A percentile compares a stretch with the other conserved stretches of the same genome.
phyloP scores from a whole-genome alignment of 1,140 invertebrate genomes.

The Drosophila sturtevanti region DNA sequence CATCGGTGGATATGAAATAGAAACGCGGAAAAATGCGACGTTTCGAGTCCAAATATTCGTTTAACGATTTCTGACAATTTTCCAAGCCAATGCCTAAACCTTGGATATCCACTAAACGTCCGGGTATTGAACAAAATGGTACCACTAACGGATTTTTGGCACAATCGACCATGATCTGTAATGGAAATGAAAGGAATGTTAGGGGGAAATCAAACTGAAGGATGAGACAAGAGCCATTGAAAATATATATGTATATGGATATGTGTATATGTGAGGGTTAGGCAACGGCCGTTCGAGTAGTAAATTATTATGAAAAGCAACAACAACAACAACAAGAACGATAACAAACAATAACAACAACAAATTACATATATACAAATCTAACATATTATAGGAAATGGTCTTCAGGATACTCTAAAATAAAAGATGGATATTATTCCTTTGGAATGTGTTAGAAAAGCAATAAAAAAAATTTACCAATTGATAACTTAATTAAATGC shows the following conservation, averaged over 20 bases:
- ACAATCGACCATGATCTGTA: conserved; percentile 91
- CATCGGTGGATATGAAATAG: conserved; percentile 96
- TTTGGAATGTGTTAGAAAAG: neutral
- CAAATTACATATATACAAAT: conserved; percentile 50
- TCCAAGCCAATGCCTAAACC: conserved; percentile 89
- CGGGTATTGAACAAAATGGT: conserved; percentile 88
- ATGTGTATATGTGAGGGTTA: no score
- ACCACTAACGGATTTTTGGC: conserved; percentile 90
- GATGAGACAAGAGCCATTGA: conserved; percentile 9
- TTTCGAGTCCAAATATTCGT: conserved; percentile 94
- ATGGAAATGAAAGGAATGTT: conserved; percentile 35
- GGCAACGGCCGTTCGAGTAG: conserved; percentile 53
- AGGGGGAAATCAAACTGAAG: conserved; percentile 24
- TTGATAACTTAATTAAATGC: no score
- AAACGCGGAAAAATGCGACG: conserved; percentile 93
- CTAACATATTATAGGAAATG: conserved; percentile 40
- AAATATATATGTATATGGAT: neutral
- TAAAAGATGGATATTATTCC: neutral
- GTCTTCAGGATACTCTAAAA: neutral
- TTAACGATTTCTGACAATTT: conserved; percentile 94
- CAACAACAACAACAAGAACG: conserved; percentile 61
- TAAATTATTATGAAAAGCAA: conserved; percentile 76
- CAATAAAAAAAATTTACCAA: neutral
- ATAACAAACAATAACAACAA: conserved; percentile 56
- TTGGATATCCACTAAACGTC: conserved; percentile 90